Evolutionary conservation across 2,888 invertebrate species (phyloP), one percentile per base, ranked within the genome.

Genomic region (Andrena fulva): DNA sequence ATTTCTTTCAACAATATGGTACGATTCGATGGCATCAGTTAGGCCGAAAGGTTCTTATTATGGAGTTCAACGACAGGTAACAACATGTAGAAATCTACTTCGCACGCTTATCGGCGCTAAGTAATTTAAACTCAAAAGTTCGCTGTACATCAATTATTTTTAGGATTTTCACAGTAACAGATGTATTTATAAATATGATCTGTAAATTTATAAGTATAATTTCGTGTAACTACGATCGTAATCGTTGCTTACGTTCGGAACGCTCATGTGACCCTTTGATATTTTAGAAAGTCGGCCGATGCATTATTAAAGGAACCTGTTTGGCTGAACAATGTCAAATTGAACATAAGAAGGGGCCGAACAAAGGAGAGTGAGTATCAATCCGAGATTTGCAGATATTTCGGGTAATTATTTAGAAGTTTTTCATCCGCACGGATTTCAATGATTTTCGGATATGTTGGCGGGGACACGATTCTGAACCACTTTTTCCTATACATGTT

Each of bases 41-140:
- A 70, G 75, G 81, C n/a, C 52, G 48, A 0, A 81, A 79, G 12
- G 85, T 81, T 72, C 77, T 89, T 7, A 87, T 90, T 27, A 77
- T 93, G 67, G 89, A 93, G 73, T 93, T 89, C 69, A 10, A 50
- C 33, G 78, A 87, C 2, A 91, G 86, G 93, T 93, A 88, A 74
- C 63, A 48, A 76, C 71, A 50, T 52, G 42, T 33, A 24, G 52
- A 42, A 42, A 42, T 52, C 52, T 24, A 52, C 20, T 20, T 7
- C 1, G 12, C 54, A 20, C 7, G 29, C 42, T 59, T 71, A 29
- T 62, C 56, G 24, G 0, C 52, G 1, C 2, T 35, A 59, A 70
- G 7, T 33, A 12, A 64, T 70, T 56, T 35, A 24, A 33, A 27
- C 12, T 10, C 27, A 8, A 4, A 16, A 16, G 12, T 31, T 29